These are phyloP conservation scores for Calliscelio sp. DNA, from an alignment of 2,888 invertebrate genomes.

Conservation along the genomic window DNA sequence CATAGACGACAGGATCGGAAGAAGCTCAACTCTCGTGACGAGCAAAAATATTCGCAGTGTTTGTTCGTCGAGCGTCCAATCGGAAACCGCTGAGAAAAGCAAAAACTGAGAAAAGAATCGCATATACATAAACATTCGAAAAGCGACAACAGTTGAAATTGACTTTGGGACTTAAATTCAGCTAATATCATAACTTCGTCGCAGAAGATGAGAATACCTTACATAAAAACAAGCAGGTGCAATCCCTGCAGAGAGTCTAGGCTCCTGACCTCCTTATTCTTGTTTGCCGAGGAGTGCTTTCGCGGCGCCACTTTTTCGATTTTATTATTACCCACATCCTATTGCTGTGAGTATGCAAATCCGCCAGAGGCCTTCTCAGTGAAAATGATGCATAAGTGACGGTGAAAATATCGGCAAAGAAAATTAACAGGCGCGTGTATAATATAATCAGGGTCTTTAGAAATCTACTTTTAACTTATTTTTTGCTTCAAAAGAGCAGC, in stretches of 20 bases:
- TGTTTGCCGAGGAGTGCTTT: no score
- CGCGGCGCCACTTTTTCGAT: conserved; percentile 29
- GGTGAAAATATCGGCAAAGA: conserved; percentile 17
- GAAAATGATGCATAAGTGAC: conserved; percentile 35
- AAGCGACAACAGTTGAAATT: conserved; percentile 38
- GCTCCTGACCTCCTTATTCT: background rate
- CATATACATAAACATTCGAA: conserved; percentile 29
- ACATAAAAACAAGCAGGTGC: conserved; percentile 41
- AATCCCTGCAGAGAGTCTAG: conserved; percentile 8
- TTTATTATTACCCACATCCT: conserved; percentile 31
- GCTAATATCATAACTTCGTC: conserved; percentile 49
- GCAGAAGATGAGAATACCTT: conserved; percentile 9
- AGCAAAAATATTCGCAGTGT: conserved; percentile 33
- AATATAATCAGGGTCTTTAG: no score
- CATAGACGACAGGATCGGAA: no score
- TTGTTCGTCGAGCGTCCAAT: conserved; percentile 52
- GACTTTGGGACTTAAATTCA: conserved; percentile 37
- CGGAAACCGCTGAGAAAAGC: no score
- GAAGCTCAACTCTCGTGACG: no score
- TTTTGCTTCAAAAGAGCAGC: background rate
- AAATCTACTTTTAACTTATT: conserved; percentile 33
- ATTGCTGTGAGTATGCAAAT: conserved; percentile 29
- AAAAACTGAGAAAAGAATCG: background rate
- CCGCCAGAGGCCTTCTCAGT: conserved; percentile 4
- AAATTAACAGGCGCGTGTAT: conserved; percentile 43